Conservation (phyloP, 1,140 invertebrate genomes). For the Papilio glaucus region DNA sequence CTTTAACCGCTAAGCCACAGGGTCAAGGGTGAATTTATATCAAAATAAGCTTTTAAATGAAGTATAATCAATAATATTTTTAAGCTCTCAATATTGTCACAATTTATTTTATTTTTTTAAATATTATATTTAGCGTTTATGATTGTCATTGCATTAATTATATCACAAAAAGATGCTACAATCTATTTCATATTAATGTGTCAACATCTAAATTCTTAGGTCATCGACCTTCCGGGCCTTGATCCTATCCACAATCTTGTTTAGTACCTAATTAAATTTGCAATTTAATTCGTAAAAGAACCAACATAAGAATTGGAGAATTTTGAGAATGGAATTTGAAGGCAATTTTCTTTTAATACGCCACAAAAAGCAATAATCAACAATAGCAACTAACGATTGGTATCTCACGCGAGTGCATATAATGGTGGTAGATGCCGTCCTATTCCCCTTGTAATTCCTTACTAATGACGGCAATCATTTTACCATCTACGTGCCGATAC, state of each 20-base stretch:
- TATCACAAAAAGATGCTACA: too few relatives aligned
- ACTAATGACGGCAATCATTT: slow-evolving; percentile 78
- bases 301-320: background rate
- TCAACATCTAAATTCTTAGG: background rate
- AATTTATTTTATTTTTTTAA: too few relatives aligned
- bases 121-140: too few relatives aligned
- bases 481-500: slow-evolving; percentile 73
- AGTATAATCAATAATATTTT: too few relatives aligned
- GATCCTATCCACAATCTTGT: background rate
- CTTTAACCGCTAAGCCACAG: background rate
- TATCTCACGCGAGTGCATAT: slow-evolving; percentile 71
- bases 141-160: too few relatives aligned
- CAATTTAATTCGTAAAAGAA: background rate
- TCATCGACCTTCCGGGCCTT: slow-evolving; percentile 18
- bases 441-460: slow-evolving; percentile 63
- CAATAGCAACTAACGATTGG: slow-evolving; percentile 53
- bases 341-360: background rate
- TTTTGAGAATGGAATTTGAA: background rate
- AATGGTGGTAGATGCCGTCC: slow-evolving; percentile 57
- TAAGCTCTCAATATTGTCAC: too few relatives aligned
- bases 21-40: background rate
- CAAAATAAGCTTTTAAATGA: background rate
- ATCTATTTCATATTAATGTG: background rate
- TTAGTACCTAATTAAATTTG: background rate
- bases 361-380: slow-evolving; percentile 61